Percentiles rank a stretch among this genome's conserved stretches.
These are phyloP conservation scores for Nineta flava DNA, from an alignment of 2,888 invertebrate species.

Conservation along the genomic window DNA sequence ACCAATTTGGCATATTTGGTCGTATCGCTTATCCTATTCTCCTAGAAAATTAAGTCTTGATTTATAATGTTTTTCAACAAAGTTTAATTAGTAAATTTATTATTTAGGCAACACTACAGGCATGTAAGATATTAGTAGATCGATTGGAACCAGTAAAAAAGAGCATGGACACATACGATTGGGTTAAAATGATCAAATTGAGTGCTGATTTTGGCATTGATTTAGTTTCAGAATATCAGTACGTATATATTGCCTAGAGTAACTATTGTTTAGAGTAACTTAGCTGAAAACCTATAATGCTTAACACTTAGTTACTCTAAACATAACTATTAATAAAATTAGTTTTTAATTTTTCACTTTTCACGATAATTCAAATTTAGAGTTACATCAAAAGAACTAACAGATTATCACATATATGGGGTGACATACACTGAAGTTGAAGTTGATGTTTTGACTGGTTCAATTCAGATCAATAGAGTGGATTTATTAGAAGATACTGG, in stretches of 20 bases:
- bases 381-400: constrained; percentile 28
- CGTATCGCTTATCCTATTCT: too few species aligned
- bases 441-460: constrained; percentile 63
- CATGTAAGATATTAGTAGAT: constrained; percentile 43
- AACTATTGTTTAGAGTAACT: too few species aligned
- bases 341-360: constrained; percentile 12
- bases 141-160: constrained; percentile 42
- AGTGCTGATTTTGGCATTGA: not conserved
- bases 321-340: not conserved
- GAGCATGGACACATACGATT: constrained; percentile 16
- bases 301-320: not conserved
- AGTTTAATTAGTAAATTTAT: too few species aligned
- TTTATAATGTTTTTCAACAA: too few species aligned
- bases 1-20: too few species aligned
- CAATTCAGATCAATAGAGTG: constrained; percentile 46
- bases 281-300: too few species aligned
- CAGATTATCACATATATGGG: constrained; percentile 47
- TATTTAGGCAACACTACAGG: constrained; percentile 34
- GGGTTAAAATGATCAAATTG: not conserved
- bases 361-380: constrained; percentile 3
- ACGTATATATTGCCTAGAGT: not conserved
- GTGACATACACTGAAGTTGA: constrained; percentile 52
- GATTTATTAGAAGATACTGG: constrained; percentile 62
- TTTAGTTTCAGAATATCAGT: not conserved
- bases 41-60: too few species aligned